These are phyloP conservation scores for Mythimna pallens DNA, from an alignment of 2,888 invertebrate species.

Conservation along the genomic window DNA sequence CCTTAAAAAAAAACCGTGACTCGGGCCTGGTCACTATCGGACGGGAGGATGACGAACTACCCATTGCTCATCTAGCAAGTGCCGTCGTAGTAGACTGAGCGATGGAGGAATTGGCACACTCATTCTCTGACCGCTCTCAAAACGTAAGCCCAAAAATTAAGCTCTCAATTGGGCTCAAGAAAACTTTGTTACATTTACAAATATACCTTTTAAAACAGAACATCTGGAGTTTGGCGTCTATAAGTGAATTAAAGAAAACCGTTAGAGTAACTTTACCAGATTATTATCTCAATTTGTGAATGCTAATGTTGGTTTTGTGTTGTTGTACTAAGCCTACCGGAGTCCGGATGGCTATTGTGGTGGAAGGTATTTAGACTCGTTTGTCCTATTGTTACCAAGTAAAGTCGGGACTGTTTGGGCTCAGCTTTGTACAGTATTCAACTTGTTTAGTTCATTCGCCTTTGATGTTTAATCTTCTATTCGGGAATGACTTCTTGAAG, in stretches of 20 bases:
- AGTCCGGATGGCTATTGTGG: conserved; percentile 51
- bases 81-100: neutral
- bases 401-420: conserved; percentile 28
- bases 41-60: no score
- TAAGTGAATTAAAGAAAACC: conserved; percentile 63
- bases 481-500: neutral
- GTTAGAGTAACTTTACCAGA: conserved; percentile 26
- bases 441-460: conserved; percentile 36
- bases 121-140: neutral
- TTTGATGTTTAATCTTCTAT: conserved; percentile 18
- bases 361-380: conserved; percentile 45
- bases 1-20: no score
- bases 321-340: conserved; percentile 43
- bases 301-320: conserved; percentile 56
- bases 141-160: conserved; percentile 13
- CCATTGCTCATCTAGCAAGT: no score
- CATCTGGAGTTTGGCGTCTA: conserved; percentile 51
- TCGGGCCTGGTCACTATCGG: no score
- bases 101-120: neutral
- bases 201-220: conserved; percentile 13
- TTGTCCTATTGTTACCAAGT: conserved; percentile 47
- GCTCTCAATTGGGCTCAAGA: conserved; percentile 3
- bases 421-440: conserved; percentile 44
- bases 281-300: conserved; percentile 65
- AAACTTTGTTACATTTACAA: conserved; percentile 20